Evolutionary conservation across 2,797 vertebrate genomes (phyloP), one percentile per base, ranked within the genome.

Genomic region (Phataginus tricuspis): DNA sequence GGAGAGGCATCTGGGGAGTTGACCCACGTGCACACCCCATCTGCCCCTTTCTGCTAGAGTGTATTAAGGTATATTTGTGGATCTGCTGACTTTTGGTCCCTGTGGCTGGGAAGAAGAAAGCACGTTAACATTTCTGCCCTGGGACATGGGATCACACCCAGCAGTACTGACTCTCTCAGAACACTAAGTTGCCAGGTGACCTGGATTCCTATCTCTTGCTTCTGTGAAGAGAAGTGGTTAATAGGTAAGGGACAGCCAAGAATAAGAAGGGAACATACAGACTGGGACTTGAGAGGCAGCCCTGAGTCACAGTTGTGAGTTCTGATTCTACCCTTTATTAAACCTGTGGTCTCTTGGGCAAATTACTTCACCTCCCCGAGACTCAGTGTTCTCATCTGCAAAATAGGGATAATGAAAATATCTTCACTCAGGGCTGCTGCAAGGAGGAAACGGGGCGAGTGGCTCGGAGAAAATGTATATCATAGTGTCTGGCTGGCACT

Each of bases 1-100:
- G 34, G 37, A 55, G 57, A 39, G 34, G 9, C 4, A 16, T 37
- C 23, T 9, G 63, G n/a, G 37, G n/a, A 86, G 37, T 2, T 14
- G 53, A 78, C 11, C 61, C 9, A 34, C 23, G 29, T 0, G 2
- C 19, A 5, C 0, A 0, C 34, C 25, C 77, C 27, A 0, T 6
- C 66, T 4, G 5, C 64, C 31, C 34, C 19, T 31, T 34, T 2
- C 5, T 4, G 31, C 49, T 4, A 31, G 15, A 34, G n/a, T 2
- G 6, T 29, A 39, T 49, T 27, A 29, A 21, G 1, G 11, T 68
- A 64, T 11, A 3, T 29, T 4, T 31, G 34, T 31, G 34, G 11
- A 6, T 57, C 53, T 59, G 29, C 37, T 49, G 34, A 68, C 55
- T 89, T 68, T 27, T 10, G 64, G 66, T 16, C 31, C 23, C 31